Base-by-base conservation (phyloP, 2,113 vertebrate species). In the Percopsis transmontana region DNA sequence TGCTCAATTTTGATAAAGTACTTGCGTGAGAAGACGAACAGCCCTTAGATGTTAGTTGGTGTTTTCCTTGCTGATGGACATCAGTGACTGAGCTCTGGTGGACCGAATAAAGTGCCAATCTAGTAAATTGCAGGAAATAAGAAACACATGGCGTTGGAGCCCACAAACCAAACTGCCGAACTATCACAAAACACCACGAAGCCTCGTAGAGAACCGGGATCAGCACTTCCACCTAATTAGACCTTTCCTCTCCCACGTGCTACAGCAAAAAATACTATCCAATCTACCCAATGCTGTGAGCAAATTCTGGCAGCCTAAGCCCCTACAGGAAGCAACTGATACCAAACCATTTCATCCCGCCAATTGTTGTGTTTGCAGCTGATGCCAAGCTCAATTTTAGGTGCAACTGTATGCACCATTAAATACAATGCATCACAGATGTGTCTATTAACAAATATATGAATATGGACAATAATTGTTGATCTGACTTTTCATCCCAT, bases 91-190 rank as follows among this genome's bases (percentile, higher is more conserved):
- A 14, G 55, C 60, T 33, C 14, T 24, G 15, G 47, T 68, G 27
- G 23, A 77, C 59, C 62, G 74, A 76, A 84, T 59, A 67, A 64
- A 68, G 64, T 72, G 70, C 61, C 70, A 77, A 72, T 85, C 67
- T 56, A 66, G 61, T 74, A 68, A 72, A 82, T 74, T 71, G 45
- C 40, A 74, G 76, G 58, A 83, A 82, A 88, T 81, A 53, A 74
- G 77, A 63, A 79, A 80, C 73, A 84, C 77, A 75, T 85, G 74
- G 63, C 52, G 60, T 38, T n/a, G 54, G 54, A 74, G 64, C 40
- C 73, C 58, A 67, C 2, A 76, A 64, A 78, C 65, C 72, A 45
- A 50, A 57, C 19, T 57, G 72, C 68, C n/a, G 27, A 58, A 76
- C 53, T 68, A 74, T 81, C 62, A 53, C 57, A 64, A 72, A 81